A percentile compares a stretch with the other conserved stretches of the same genome.
phyloP scores from a whole-genome alignment of 1,140 invertebrate genomes.

The Bombus confusus region DNA sequence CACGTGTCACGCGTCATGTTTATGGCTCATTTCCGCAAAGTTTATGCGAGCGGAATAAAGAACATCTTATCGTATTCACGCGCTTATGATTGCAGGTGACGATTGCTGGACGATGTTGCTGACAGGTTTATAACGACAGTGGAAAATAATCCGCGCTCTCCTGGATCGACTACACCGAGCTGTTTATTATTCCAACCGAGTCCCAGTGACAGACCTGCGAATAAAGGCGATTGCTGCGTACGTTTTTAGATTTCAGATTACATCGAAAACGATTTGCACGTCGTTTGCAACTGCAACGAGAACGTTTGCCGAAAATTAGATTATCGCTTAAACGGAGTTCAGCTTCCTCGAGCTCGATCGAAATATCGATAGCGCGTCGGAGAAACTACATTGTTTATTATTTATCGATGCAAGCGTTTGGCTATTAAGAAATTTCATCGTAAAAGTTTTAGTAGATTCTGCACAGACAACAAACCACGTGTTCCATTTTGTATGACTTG shows the following conservation, averaged over 20 bases:
- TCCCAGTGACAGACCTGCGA: conserved; percentile 52
- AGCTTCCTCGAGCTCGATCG: background rate
- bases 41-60: conserved; percentile 44
- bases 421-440: background rate
- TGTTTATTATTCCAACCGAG: conserved; percentile 66
- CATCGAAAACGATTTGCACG: conserved; percentile 34
- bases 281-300: conserved; percentile 24
- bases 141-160: conserved; percentile 63
- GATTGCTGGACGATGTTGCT: conserved; percentile 57
- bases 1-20: conserved; percentile 34
- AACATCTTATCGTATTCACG: conserved; percentile 31
- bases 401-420: background rate
- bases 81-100: conserved; percentile 47
- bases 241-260: conserved; percentile 54
- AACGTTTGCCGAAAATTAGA: conserved; percentile 28
- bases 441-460: background rate
- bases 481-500: background rate
- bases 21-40: conserved; percentile 56
- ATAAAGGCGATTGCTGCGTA: conserved; percentile 52
- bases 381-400: background rate
- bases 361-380: background rate
- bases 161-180: conserved; percentile 36
- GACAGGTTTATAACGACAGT: conserved; percentile 67
- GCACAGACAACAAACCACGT: background rate
- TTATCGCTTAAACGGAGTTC: background rate